Conservation (phyloP, 2,888 invertebrate genomes). For the Ornithoptera alexandrae region DNA sequence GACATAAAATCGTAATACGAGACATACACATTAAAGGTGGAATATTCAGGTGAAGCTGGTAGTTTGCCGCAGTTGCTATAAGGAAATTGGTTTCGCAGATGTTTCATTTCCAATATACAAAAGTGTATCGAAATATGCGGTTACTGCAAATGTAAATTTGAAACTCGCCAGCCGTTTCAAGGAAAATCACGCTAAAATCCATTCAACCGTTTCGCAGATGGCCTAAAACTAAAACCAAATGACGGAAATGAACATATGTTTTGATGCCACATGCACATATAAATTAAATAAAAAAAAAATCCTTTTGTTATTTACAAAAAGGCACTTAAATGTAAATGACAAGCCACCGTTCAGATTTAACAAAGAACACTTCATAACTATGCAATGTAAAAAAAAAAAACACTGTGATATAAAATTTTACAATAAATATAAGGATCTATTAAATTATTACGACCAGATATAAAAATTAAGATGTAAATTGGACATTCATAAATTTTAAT, state of each 20-base stretch:
- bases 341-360: neutral
- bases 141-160: neutral
- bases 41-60: neutral
- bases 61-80: neutral
- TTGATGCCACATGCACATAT: too few relatives aligned
- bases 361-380: neutral
- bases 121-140: constrained; percentile 11
- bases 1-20: too few relatives aligned
- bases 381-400: neutral
- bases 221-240: too few relatives aligned
- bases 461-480: constrained; percentile 19
- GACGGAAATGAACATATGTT: too few relatives aligned
- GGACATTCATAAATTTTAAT: constrained; percentile 20
- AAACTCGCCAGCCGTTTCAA: too few relatives aligned
- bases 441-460: neutral
- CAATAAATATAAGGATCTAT: neutral
- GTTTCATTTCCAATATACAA: constrained; percentile 16
- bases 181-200: too few relatives aligned
- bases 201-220: too few relatives aligned
- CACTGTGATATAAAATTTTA: neutral
- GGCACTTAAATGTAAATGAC: too few relatives aligned
- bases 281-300: too few relatives aligned
- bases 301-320: too few relatives aligned
- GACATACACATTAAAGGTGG: neutral
- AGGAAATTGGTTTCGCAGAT: constrained; percentile 18